Evolutionary conservation across 2,888 invertebrate species (phyloP).

Genomic region (Eremobia ochroleuca): DNA sequence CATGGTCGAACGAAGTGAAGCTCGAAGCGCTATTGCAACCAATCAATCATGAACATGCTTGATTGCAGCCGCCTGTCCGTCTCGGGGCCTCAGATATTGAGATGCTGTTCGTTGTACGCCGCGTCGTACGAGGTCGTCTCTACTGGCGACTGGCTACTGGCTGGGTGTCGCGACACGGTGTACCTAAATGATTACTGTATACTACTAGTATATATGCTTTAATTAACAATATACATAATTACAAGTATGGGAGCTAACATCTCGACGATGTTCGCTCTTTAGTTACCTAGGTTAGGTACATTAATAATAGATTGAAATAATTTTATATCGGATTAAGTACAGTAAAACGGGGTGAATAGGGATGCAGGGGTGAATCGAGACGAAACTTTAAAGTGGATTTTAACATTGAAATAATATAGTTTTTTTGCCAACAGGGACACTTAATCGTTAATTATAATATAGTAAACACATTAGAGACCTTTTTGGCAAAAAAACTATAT

Average conservation of each 20-base stretch:
- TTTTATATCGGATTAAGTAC: conserved; percentile 36
- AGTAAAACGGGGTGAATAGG: too few species aligned
- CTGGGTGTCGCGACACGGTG: conserved; percentile 2
- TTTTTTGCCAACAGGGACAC: too few species aligned
- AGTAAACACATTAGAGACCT: too few species aligned
- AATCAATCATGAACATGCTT: too few species aligned
- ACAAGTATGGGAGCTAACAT: not conserved
- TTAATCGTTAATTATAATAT: too few species aligned
- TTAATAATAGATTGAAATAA: conserved; percentile 30
- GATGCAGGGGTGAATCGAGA: too few species aligned
- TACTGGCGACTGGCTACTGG: not conserved
- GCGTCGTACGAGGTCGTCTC: not conserved
- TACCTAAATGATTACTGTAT: conserved; percentile 37
- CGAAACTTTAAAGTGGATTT: too few species aligned
- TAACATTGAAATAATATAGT: too few species aligned
- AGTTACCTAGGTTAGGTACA: conserved; percentile 16
- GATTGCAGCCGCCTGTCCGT: conserved; percentile 1
- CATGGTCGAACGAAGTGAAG: not conserved
- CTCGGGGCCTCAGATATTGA: not conserved
- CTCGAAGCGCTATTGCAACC: not conserved
- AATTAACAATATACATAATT: conserved; percentile 37
- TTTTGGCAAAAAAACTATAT: too few species aligned
- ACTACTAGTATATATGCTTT: conserved; percentile 56
- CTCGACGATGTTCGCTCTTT: conserved; percentile 17
- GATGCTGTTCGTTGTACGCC: not conserved